Evolutionary conservation across 2,113 vertebrate species (phyloP).

Genomic region (Dissostichus mawsoni): DNA sequence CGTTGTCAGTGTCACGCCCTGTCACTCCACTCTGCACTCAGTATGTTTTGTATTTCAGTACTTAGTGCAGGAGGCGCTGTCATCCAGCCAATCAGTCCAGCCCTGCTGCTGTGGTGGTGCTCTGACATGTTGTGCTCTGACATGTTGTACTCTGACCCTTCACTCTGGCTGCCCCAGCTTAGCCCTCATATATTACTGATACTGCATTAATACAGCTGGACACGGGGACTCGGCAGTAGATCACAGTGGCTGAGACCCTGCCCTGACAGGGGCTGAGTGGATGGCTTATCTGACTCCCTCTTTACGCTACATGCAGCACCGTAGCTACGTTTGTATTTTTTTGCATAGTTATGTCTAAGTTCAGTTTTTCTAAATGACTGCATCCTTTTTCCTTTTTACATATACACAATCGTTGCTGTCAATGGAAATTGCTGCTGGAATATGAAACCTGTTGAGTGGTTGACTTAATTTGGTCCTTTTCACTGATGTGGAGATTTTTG

Average conservation of each 20-base stretch:
- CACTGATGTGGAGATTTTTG: neutral
- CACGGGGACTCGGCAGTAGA: conserved; percentile 33
- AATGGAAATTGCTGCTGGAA: neutral
- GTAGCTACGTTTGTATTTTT: conserved; percentile 1
- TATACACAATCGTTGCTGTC: neutral
- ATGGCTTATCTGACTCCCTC: conserved; percentile 29
- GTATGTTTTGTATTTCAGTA: conserved; percentile 36
- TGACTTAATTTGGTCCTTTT: no score
- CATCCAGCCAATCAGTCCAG: conserved; percentile 57
- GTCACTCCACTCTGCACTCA: conserved; percentile 17
- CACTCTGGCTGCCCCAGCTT: conserved; percentile 41
- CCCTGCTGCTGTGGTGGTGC: conserved; percentile 26
- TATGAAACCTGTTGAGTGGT: neutral
- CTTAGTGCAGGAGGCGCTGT: conserved; percentile 32
- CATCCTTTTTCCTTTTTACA: neutral
- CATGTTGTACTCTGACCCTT: conserved; percentile 54
- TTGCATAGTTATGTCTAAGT: neutral
- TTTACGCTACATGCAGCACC: conserved; percentile 10
- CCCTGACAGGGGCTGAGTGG: conserved; percentile 42
- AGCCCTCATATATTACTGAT: conserved; percentile 61
- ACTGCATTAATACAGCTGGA: conserved; percentile 51
- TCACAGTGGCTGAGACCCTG: conserved; percentile 36
- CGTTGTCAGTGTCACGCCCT: conserved; percentile 12
- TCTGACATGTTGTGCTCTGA: conserved; percentile 54
- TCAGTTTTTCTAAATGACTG: neutral